A percentile compares a stretch with the other conserved stretches of the same genome.
These are phyloP conservation scores for Anodontia alba DNA, from an alignment of 2,888 invertebrate species.

Conservation along the genomic window DNA sequence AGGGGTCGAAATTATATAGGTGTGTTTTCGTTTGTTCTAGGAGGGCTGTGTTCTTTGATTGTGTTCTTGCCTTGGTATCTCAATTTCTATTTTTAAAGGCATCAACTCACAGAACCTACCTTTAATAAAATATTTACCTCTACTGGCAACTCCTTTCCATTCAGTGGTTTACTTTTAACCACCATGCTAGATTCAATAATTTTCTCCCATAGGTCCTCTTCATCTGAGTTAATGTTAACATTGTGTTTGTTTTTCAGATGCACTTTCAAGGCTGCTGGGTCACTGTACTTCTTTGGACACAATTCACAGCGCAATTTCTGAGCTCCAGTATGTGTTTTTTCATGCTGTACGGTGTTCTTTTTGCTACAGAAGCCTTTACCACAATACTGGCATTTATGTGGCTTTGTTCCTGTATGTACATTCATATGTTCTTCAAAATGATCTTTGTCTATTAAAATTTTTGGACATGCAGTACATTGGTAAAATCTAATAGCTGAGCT, in stretches of 20 bases:
- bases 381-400: constrained; percentile 44
- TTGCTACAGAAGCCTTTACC: constrained; percentile 37
- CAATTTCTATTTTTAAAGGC: no score
- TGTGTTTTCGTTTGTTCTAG: no score
- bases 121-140: no score
- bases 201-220: not conserved
- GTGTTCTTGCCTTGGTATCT: no score
- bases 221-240: not conserved
- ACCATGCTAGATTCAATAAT: no score
- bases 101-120: no score
- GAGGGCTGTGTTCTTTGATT: no score
- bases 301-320: constrained; percentile 36
- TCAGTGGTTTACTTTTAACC: no score
- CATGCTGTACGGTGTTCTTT: constrained; percentile 42
- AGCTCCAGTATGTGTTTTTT: constrained; percentile 30
- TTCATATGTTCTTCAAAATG: constrained; percentile 45
- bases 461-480: constrained; percentile 36
- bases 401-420: constrained; percentile 45
- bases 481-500: constrained; percentile 47
- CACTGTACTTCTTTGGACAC: constrained; percentile 45
- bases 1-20: no score
- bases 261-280: constrained; percentile 20
- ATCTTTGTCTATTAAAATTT: constrained; percentile 46
- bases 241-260: constrained; percentile 39
- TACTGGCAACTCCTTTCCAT: no score